Evolutionary conservation across 2,888 invertebrate genomes (phyloP), one percentile per base, ranked within the genome.

Genomic region (Panorpa germanica): DNA sequence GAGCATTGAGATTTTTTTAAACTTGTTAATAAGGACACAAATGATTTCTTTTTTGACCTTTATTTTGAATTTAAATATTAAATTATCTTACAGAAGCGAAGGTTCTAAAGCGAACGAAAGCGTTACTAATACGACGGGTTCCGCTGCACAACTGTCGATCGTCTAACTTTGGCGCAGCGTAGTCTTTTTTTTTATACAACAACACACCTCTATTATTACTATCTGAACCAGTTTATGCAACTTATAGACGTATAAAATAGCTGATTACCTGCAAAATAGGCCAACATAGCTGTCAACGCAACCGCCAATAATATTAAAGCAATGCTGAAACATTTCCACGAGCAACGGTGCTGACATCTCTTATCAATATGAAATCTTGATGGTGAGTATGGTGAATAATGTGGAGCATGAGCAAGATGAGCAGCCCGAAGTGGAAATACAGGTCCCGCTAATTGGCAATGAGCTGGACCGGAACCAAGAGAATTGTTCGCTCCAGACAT

Each of bases 311-410:
- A 69, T 55, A 91, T 85, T 59, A 91, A 76, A 46, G 81, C 75
- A 55, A 93, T 83, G 56, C 86, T 85, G 54, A 85, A 76, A 58
- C 90, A 91, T 61, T 88, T 86, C 93, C 93, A 93, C 52, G 88
- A 83, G 66, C 91, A 91, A 44, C 85, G 70, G 56, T 83, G 83
- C 55, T 81, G 82, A 62, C 83, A 86, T 44, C 83, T 72, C 59
- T 88, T 88, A 63, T 86, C 83, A 65, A 86, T 82, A 66, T 85
- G 83, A 65, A 86, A 86, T 57, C 86, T 74, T 52, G 83, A 85
- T 52, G 83, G 83, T 46, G 83, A 83, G 63, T 85, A 83, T 40
- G 83, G 82, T 52, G 81, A 81, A 46, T 83, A 81, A 54, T 81
- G 81, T 44, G 76, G 75, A 49, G 77, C 72, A 47, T 65, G 60